Percentiles rank a stretch among this genome's conserved stretches.
Conservation (phyloP, 2,888 invertebrate genomes). For the Diaphora mendica region DNA sequence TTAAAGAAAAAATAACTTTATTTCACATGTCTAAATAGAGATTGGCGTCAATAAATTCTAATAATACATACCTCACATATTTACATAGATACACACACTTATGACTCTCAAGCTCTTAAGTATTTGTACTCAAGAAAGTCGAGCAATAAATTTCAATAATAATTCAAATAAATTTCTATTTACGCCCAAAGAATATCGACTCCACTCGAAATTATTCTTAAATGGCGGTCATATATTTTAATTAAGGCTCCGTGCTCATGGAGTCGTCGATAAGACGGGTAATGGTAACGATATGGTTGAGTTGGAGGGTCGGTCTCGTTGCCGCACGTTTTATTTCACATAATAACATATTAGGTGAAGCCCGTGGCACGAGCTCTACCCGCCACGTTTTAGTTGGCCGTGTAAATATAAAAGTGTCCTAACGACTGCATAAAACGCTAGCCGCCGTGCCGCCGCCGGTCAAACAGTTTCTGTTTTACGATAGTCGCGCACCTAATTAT, state of each 20-base stretch:
- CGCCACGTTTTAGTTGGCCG: slow-evolving; percentile 64
- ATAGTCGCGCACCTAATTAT: slow-evolving; percentile 45
- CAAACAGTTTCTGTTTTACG: slow-evolving; percentile 54
- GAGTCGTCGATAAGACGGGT: slow-evolving; percentile 75
- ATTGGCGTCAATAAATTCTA: neutral
- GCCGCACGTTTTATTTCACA: slow-evolving; percentile 78
- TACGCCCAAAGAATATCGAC: slow-evolving; percentile 65
- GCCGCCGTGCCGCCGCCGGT: slow-evolving; percentile 39
- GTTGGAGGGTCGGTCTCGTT: slow-evolving; percentile 58
- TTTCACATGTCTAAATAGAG: neutral
- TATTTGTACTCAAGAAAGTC: slow-evolving; percentile 12
- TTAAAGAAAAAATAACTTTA: neutral
- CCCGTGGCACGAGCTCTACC: slow-evolving; percentile 64
- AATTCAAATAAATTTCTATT: slow-evolving; percentile 71
- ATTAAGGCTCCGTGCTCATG: slow-evolving; percentile 77
- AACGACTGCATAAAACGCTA: slow-evolving; percentile 68
- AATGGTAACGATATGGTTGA: slow-evolving; percentile 61
- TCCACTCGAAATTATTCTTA: slow-evolving; percentile 71
- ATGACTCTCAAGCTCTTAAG: slow-evolving; percentile 19
- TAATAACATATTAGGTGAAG: slow-evolving; percentile 80
- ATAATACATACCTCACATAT: neutral
- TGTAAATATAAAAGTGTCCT: slow-evolving; percentile 80
- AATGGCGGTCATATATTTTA: slow-evolving; percentile 81
- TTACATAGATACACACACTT: neutral
- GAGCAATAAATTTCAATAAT: slow-evolving; percentile 64